Conservation (phyloP, 2,113 vertebrate genomes). For the Lipophrys pholis region DNA sequence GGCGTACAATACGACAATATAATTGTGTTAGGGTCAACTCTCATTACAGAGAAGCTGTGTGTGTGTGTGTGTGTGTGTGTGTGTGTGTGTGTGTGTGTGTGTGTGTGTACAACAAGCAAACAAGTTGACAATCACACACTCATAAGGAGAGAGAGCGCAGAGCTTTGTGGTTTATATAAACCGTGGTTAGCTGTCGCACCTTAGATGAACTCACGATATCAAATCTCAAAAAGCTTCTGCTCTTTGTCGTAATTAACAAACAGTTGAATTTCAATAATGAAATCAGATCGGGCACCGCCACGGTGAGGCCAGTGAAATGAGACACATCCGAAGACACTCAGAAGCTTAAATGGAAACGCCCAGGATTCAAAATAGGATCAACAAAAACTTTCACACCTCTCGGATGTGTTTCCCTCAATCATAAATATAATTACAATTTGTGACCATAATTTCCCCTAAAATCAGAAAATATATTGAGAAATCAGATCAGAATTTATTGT, state of each 20-base stretch:
- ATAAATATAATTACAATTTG: no score
- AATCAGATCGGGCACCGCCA: not conserved
- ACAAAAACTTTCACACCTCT: not conserved
- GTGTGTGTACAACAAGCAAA: constrained; percentile 12
- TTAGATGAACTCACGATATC: constrained; percentile 1
- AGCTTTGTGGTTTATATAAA: constrained; percentile 1
- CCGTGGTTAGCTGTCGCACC: not conserved
- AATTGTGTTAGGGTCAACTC: constrained; percentile 60
- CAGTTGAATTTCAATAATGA: constrained; percentile 24
- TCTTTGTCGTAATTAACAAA: constrained; percentile 26
- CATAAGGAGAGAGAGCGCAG: constrained; percentile 7
- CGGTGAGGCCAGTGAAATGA: not conserved
- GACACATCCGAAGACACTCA: not conserved
- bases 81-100: constrained; percentile 21
- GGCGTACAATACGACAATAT: constrained; percentile 28
- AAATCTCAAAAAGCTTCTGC: not conserved
- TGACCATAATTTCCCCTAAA: no score
- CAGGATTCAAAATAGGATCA: not conserved
- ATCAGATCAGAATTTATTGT: no score
- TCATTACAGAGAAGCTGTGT: constrained; percentile 45
- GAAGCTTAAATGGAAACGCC: not conserved
- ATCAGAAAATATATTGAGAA: no score
- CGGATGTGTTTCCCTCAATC: no score
- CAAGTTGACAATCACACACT: constrained; percentile 1
- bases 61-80: constrained; percentile 21